Evolutionary conservation across 2,113 vertebrate genomes (phyloP).

Genomic region (Vombatus ursinus): DNA sequence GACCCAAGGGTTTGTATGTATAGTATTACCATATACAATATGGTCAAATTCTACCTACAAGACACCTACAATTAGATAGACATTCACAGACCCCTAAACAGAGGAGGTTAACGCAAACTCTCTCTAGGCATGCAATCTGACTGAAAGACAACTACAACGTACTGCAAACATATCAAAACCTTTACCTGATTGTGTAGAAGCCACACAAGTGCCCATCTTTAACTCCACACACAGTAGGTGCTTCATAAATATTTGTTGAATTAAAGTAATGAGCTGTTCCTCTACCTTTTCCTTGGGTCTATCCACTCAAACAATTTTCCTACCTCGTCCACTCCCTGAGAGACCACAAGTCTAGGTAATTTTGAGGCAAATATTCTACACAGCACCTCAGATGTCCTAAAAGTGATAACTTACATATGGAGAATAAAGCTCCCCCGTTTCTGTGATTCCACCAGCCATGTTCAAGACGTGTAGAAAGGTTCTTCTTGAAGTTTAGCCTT

Average conservation of each 20-base stretch:
- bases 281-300: background rate
- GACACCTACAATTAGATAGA: background rate
- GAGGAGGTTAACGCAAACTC: background rate
- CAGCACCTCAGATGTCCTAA: background rate
- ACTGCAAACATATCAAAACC: background rate
- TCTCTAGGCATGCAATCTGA: background rate
- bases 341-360: background rate
- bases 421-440: constrained; percentile 96
- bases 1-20: background rate
- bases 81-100: background rate
- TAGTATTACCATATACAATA: background rate
- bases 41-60: background rate
- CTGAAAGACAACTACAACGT: background rate
- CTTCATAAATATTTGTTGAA: background rate
- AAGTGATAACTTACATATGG: constrained; percentile 92
- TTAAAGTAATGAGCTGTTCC: background rate
- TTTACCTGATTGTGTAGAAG: background rate
- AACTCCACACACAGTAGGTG: background rate
- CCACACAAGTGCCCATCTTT: background rate
- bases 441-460: constrained; percentile 97
- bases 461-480: background rate
- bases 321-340: background rate
- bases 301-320: background rate
- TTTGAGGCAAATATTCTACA: background rate
- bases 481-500: background rate